Conservation (phyloP, 2,113 vertebrate genomes). For the Tachysurus vachellii region DNA sequence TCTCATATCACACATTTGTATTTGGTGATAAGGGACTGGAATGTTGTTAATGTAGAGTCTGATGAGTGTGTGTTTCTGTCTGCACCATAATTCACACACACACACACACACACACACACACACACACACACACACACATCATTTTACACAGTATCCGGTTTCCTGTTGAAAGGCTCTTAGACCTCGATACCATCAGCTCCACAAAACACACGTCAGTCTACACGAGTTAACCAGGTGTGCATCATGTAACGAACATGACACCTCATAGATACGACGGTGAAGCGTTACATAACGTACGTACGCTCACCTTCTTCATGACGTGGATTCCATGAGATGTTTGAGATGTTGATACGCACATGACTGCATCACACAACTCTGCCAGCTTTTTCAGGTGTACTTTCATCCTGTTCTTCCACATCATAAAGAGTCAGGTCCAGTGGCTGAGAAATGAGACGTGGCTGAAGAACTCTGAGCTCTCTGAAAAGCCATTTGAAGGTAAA, state of each 20-base stretch:
- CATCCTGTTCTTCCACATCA: too few relatives aligned
- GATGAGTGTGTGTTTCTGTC: constrained; percentile 48
- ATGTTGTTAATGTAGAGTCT: constrained; percentile 42
- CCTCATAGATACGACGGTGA: not conserved
- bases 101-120: too few relatives aligned
- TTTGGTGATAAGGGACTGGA: constrained; percentile 45
- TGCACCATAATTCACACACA: constrained; percentile 22
- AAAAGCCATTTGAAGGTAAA: not conserved
- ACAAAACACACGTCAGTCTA: constrained; percentile 20
- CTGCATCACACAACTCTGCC: too few relatives aligned
- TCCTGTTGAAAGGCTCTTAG: constrained; percentile 51
- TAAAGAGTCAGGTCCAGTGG: too few relatives aligned
- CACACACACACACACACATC: constrained; percentile 37
- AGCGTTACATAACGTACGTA: not conserved
- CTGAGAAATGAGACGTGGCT: too few relatives aligned
- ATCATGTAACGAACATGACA: not conserved
- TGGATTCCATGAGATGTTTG: not conserved
- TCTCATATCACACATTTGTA: constrained; percentile 27
- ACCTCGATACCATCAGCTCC: constrained; percentile 31
- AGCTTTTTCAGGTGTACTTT: not conserved
- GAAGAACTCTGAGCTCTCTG: too few relatives aligned
- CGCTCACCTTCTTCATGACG: too few relatives aligned
- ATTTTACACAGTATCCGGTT: constrained; percentile 61
- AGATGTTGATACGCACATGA: not conserved
- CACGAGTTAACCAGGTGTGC: constrained; percentile 2